Evolutionary conservation across 1,140 invertebrate genomes (phyloP).

Genomic region (Eurosta solidaginis): DNA sequence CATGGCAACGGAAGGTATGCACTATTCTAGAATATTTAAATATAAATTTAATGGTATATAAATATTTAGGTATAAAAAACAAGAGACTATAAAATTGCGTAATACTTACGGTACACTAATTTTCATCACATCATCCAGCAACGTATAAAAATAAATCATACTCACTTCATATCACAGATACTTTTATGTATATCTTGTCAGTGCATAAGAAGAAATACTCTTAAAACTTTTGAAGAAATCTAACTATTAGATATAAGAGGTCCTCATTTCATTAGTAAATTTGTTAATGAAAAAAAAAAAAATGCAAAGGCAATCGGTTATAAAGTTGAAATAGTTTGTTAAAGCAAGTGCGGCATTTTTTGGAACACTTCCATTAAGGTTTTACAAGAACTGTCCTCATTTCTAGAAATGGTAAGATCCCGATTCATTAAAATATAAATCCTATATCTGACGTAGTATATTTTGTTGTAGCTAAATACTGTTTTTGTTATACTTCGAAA

Average conservation of each 20-base stretch:
- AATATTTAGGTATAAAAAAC: too few species aligned
- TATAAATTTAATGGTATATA: too few species aligned
- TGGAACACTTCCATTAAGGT: too few species aligned
- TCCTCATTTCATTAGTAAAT: slow-evolving; percentile 16
- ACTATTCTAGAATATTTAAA: slow-evolving; percentile 45
- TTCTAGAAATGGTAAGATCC: too few species aligned
- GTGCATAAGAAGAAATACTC: not conserved
- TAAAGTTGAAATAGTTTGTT: slow-evolving; percentile 1
- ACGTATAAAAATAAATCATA: not conserved
- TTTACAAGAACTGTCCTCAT: too few species aligned
- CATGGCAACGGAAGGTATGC: slow-evolving; percentile 82
- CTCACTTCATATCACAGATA: slow-evolving; percentile 9
- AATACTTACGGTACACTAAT: slow-evolving; percentile 18
- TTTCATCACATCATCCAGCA: not conserved
- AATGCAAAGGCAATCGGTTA: not conserved
- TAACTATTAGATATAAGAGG: slow-evolving; percentile 20
- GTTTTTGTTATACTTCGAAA: too few species aligned
- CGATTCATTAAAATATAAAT: too few species aligned
- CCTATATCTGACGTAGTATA: too few species aligned
- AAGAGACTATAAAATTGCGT: not conserved
- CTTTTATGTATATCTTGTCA: slow-evolving; percentile 10
- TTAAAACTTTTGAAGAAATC: not conserved
- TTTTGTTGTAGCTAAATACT: too few species aligned
- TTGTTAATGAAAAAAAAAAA: not conserved
- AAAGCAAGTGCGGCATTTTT: not conserved